phyloP scores from a whole-genome alignment of 1,140 invertebrate genomes.

The Akabosia matsudoensis region DNA sequence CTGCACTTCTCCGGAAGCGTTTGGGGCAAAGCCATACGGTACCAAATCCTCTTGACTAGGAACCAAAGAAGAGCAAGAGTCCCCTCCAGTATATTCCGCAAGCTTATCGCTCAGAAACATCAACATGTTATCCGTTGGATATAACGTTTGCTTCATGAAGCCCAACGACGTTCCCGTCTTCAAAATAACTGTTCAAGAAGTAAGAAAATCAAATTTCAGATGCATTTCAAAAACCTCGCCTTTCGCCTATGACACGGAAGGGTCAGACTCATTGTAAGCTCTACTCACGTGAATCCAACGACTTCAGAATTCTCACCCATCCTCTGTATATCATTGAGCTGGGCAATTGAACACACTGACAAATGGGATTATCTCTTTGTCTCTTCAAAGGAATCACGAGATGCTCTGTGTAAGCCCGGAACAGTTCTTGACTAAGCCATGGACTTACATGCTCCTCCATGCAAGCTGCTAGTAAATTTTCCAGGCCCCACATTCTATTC shows the following conservation, averaged over 20 bases:
- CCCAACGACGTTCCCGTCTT: conserved; percentile 34
- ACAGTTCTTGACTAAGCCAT: conserved; percentile 40
- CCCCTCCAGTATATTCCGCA: conserved; percentile 17
- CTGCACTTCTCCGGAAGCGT: conserved; percentile 13
- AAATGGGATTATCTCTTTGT: conserved; percentile 21
- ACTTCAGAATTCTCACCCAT: conserved; percentile 10
- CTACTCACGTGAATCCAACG: conserved; percentile 26
- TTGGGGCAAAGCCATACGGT: background rate
- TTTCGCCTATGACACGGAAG: no score
- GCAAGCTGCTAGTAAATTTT: conserved; percentile 34
- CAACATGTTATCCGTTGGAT: conserved; percentile 22
- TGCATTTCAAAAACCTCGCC: no score
- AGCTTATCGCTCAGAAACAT: conserved; percentile 28
- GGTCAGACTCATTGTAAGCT: background rate
- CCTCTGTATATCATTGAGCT: conserved; percentile 4
- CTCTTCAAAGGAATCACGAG: conserved; percentile 33
- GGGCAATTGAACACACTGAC: conserved; percentile 30
- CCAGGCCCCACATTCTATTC: conserved; percentile 43
- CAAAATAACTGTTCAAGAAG: conserved; percentile 24
- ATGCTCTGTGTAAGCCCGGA: conserved; percentile 37
- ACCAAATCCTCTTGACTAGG: background rate
- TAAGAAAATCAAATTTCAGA: background rate
- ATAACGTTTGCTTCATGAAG: conserved; percentile 23
- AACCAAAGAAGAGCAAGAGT: background rate
- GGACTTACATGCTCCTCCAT: conserved; percentile 31